Evolutionary conservation across 2,113 vertebrate species (phyloP), one percentile per base, ranked within the genome.

Genomic region (Oncorhynchus keta): DNA sequence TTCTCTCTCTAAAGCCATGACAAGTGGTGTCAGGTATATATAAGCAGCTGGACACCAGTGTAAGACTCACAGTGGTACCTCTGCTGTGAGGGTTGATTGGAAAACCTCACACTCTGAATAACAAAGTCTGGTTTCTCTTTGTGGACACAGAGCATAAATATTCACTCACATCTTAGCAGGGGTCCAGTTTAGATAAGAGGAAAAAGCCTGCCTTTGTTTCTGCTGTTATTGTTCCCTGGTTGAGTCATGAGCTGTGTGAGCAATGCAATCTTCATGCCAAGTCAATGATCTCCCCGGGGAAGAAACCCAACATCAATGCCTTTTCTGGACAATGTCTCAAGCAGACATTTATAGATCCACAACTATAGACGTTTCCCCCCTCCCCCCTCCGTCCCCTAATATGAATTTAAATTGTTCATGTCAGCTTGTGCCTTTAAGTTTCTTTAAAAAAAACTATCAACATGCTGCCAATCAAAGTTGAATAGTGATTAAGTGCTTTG

Each of bases 21-120:
- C 16, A 45, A 81, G 45, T 8, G 65, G 72, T 78, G 81, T 81
- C 85, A 80, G 62, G 64, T 78, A 84, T 82, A 74, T 75, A 80
- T 76, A 77, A 26, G 71, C 45, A n/a, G 73, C 71, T 73, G 79
- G 81, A 80, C 86, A 82, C 84, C 79, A 22, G 65, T 72, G 68
- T 76, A 82, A 84, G 86, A 85, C 84, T 73, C 74, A 74, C 0
- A 51, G 79, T 75, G 80, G 79, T 79, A 70, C 78, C 67, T 75
- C 79, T 65, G 79, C 81, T 35, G 69, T 5, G 1, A 77, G 83
- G 73, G 74, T 75, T 65, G 82, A 79, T 85, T 85, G 82, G 74
- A 84, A 55, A 84, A 71, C 49, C 75, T 39, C 22, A 1, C 5
- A n/a, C 77, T 76, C 76, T 13, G 22, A 82, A 80, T 62, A 61